Conservation (phyloP, 2,113 vertebrate species). For the Polyodon spathula region DNA sequence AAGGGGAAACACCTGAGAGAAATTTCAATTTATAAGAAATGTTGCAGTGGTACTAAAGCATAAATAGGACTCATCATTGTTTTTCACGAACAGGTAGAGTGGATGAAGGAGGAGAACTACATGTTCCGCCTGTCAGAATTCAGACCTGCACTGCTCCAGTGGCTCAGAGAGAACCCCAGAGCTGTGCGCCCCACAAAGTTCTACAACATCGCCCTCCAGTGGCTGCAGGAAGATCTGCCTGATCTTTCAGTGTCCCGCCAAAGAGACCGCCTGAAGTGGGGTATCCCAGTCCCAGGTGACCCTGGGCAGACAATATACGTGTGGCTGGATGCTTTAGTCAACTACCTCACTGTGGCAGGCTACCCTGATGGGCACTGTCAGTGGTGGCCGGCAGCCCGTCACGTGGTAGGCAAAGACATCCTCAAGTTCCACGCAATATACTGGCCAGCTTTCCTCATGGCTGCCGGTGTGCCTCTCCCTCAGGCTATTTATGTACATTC, state of each 20-base stretch:
- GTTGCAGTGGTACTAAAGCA: neutral
- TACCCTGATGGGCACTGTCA: conserved; percentile 58
- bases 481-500: conserved; percentile 76
- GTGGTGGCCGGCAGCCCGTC: conserved; percentile 66
- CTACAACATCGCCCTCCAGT: conserved; percentile 53
- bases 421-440: conserved; percentile 89
- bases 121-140: conserved; percentile 82
- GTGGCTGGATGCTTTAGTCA: conserved; percentile 91
- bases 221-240: conserved; percentile 75
- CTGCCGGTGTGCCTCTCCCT: conserved; percentile 67
- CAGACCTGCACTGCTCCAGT: conserved; percentile 54
- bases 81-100: conserved; percentile 63
- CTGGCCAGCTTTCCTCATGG: conserved; percentile 88
- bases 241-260: conserved; percentile 86
- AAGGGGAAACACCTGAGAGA: no score
- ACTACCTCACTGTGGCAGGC: conserved; percentile 78
- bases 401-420: conserved; percentile 91
- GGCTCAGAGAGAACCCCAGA: conserved; percentile 61
- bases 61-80: neutral
- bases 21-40: no score
- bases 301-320: conserved; percentile 80
- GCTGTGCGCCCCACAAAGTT: conserved; percentile 68
- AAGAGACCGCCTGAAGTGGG: conserved; percentile 78
- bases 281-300: conserved; percentile 79
- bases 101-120: conserved; percentile 92